Evolutionary conservation across 35 echinoderm and acorn worm genomes (phyloP).

Genomic region (Acanthaster planci): DNA sequence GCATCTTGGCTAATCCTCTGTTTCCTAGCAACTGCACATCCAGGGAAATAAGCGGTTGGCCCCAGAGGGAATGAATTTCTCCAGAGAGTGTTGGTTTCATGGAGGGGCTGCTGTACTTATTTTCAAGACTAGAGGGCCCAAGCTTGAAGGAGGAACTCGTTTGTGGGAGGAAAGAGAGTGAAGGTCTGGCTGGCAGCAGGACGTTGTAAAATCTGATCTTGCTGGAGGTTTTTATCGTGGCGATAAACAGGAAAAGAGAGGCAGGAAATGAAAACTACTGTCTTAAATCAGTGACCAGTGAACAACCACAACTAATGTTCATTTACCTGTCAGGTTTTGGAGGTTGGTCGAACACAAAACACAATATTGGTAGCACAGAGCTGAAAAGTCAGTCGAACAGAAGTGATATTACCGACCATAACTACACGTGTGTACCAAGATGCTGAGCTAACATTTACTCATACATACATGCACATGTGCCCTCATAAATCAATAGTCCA

Average conservation of each 20-base stretch:
- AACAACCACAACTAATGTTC: too few species aligned
- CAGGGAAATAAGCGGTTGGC: constrained; percentile 24
- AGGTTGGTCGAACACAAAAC: too few species aligned
- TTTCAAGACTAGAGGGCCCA: not conserved
- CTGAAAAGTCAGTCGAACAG: too few species aligned
- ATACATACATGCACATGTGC: too few species aligned
- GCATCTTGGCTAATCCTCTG: not conserved
- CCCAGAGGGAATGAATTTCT: not conserved
- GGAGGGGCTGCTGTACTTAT: constrained; percentile 18
- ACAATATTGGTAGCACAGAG: too few species aligned
- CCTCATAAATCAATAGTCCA: too few species aligned
- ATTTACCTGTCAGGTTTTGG: too few species aligned
- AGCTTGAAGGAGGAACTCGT: not conserved
- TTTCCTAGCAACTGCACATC: constrained; percentile 16
- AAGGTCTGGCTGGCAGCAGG: not conserved
- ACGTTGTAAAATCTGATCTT: not conserved
- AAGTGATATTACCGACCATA: too few species aligned
- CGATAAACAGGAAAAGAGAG: not conserved
- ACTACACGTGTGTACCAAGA: too few species aligned
- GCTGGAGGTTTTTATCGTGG: not conserved
- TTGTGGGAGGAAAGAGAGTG: not conserved
- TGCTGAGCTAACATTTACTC: too few species aligned
- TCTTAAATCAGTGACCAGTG: too few species aligned
- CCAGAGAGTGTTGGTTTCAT: not conserved
- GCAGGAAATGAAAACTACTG: not conserved